These are phyloP conservation scores for Dryas iulia DNA, from an alignment of 1,140 invertebrate species.

Conservation along the genomic window DNA sequence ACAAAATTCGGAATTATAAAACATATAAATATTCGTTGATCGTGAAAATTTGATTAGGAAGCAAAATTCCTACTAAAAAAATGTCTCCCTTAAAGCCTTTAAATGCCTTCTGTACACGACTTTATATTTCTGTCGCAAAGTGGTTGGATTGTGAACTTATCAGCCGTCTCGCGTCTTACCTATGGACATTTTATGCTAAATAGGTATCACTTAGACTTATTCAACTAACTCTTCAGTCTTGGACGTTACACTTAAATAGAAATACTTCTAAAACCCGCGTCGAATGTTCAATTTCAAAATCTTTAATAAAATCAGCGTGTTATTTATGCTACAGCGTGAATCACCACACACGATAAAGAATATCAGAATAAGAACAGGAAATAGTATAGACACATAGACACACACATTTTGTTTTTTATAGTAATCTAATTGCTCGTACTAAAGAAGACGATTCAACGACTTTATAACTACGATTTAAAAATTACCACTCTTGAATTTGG, in stretches of 20 bases:
- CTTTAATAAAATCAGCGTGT: slow-evolving; percentile 53
- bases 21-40: slow-evolving; percentile 79
- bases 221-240: slow-evolving; percentile 79
- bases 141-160: slow-evolving; percentile 38
- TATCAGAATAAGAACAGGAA: slow-evolving; percentile 41
- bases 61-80: slow-evolving; percentile 62
- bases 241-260: slow-evolving; percentile 79
- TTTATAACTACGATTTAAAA: slow-evolving; percentile 52
- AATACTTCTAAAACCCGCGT: slow-evolving; percentile 78
- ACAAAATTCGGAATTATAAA: slow-evolving; percentile 53
- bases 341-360: slow-evolving; percentile 47
- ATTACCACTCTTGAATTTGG: slow-evolving; percentile 46
- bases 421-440: slow-evolving; percentile 45
- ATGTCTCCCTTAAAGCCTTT: slow-evolving; percentile 43
- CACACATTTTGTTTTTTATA: slow-evolving; percentile 46
- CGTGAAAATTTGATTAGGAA: slow-evolving; percentile 71
- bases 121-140: slow-evolving; percentile 15
- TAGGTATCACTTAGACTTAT: slow-evolving; percentile 77
- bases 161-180: slow-evolving; percentile 60
- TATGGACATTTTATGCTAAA: slow-evolving; percentile 78
- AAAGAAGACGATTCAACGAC: slow-evolving; percentile 51
- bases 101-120: slow-evolving; percentile 39
- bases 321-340: slow-evolving; percentile 50
- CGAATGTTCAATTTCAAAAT: slow-evolving; percentile 58
- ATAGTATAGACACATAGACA: slow-evolving; percentile 49